Evolutionary conservation across 2,113 vertebrate species (phyloP).

Genomic region (Crotophaga sulcirostris): DNA sequence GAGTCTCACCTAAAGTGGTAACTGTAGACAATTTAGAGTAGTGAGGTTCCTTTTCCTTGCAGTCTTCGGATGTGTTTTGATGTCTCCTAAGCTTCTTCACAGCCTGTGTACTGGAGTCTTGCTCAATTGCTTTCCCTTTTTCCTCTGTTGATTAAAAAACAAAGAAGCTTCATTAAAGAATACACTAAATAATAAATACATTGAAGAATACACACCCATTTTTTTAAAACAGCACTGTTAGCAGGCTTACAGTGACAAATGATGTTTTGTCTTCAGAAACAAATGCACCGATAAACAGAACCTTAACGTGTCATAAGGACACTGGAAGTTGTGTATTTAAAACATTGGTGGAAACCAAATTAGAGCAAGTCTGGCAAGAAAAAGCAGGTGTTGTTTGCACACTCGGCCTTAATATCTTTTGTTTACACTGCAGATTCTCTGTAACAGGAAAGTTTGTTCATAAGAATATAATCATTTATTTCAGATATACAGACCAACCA

Average conservation of each 20-base stretch:
- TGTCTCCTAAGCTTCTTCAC: conserved; percentile 44
- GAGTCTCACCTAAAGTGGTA: conserved; percentile 26
- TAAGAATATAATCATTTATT: background rate
- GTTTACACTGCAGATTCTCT: background rate
- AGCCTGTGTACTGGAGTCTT: background rate
- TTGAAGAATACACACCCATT: background rate
- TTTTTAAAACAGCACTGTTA: background rate
- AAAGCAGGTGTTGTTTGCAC: background rate
- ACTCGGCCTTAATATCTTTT: background rate
- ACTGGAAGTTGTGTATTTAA: background rate
- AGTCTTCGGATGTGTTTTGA: background rate
- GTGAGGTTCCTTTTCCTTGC: conserved; percentile 17
- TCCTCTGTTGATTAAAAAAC: conserved; percentile 57
- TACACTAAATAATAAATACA: accelerated
- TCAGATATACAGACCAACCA: background rate
- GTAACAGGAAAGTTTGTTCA: background rate
- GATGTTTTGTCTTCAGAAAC: background rate
- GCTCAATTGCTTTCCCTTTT: conserved; percentile 31
- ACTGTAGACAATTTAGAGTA: conserved; percentile 12
- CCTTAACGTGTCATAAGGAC: background rate
- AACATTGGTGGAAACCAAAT: background rate
- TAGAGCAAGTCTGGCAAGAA: background rate
- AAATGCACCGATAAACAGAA: background rate
- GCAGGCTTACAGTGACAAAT: background rate
- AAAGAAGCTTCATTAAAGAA: background rate